A percentile compares a stretch with the other conserved stretches of the same genome.
Conservation (phyloP, 2,888 invertebrate species). For the Subacronicta megacephala region DNA sequence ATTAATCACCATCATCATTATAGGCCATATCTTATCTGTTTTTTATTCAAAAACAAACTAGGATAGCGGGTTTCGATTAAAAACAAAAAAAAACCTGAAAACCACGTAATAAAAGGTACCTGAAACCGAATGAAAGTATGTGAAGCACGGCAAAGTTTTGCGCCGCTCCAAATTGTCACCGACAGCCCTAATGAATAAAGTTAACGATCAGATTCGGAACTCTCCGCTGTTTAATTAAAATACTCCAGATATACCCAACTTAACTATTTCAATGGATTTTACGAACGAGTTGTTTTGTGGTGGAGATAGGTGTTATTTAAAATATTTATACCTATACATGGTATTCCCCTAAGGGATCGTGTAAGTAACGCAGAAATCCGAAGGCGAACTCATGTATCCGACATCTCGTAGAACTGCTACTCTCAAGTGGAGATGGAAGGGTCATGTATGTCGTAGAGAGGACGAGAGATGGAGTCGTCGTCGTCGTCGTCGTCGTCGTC, state of each 20-base stretch:
- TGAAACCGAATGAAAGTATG: conserved; percentile 40
- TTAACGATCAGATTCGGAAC: conserved; percentile 70
- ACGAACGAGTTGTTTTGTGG: conserved; percentile 19
- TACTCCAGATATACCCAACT: conserved; percentile 47
- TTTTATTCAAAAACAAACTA: too few relatives aligned
- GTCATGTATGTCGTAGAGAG: too few relatives aligned
- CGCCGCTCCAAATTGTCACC: conserved; percentile 57
- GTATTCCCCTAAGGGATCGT: too few relatives aligned
- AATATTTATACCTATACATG: neutral
- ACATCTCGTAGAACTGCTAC: too few relatives aligned
- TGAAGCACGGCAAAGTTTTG: conserved; percentile 36
- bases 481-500: too few relatives aligned
- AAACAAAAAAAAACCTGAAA: conserved; percentile 17
- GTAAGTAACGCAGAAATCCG: too few relatives aligned
- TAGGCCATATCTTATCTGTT: too few relatives aligned
- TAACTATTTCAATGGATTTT: conserved; percentile 48
- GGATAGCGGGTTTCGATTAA: neutral
- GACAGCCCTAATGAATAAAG: conserved; percentile 73
- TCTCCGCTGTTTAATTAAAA: conserved; percentile 69
- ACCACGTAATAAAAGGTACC: conserved; percentile 35
- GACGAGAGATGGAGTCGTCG: too few relatives aligned
- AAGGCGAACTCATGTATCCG: too few relatives aligned
- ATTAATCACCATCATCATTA: too few relatives aligned
- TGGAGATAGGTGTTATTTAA: neutral
- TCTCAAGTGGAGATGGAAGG: too few relatives aligned